Conservation (phyloP, 2,888 invertebrate species). For the Heliconius sara region DNA sequence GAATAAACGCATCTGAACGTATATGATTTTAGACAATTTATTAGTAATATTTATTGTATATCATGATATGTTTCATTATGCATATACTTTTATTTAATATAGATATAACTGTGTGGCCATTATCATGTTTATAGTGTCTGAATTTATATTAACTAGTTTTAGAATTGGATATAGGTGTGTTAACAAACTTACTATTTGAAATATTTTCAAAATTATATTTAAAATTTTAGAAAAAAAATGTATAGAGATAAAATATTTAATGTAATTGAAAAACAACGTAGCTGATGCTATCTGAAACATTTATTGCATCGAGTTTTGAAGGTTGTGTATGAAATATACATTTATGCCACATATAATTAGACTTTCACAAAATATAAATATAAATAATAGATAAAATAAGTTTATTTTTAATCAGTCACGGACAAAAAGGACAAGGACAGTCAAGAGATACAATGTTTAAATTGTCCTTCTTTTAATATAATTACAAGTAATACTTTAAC, state of each 20-base stretch:
- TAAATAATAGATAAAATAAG: conserved; percentile 40
- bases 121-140: not conserved
- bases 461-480: conserved; percentile 81
- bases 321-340: conserved; percentile 40
- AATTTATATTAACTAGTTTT: not conserved
- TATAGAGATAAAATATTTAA: not conserved
- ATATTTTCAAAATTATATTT: not conserved
- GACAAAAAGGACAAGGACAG: conserved; percentile 34
- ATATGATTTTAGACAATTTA: conserved; percentile 46
- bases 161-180: not conserved
- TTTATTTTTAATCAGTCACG: conserved; percentile 44
- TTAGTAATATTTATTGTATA: not conserved
- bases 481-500: conserved; percentile 84
- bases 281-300: conserved; percentile 38
- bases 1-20: conserved; percentile 66
- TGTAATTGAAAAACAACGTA: conserved; percentile 37
- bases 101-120: not conserved
- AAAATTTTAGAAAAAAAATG: not conserved
- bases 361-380: conserved; percentile 44
- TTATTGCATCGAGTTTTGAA: conserved; percentile 40
- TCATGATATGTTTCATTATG: not conserved
- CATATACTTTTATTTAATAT: conserved; percentile 1
- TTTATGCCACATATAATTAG: conserved; percentile 39
- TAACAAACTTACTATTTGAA: not conserved
- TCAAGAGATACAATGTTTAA: conserved; percentile 69